Percentiles rank a stretch among this genome's conserved stretches.
These are phyloP conservation scores for Lasioglossum malachurum DNA, from an alignment of 2,888 invertebrate species.

Conservation along the genomic window DNA sequence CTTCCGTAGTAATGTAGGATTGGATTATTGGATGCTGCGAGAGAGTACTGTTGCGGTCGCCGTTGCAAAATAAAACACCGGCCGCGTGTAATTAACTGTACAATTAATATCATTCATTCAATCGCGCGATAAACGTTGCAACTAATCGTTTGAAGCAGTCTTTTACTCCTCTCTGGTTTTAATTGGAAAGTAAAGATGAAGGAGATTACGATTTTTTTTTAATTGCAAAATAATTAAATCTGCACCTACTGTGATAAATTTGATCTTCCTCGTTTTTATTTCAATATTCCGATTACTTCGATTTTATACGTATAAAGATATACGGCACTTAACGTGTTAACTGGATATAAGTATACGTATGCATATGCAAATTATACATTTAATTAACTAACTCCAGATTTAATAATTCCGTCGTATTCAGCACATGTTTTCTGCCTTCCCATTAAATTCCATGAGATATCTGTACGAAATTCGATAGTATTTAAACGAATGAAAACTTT, in stretches of 20 bases:
- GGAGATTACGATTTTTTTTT: background rate
- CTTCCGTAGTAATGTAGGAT: slow-evolving; percentile 75
- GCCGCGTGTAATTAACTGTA: slow-evolving; percentile 80
- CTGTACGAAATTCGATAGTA: background rate
- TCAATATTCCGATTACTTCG: too few species aligned
- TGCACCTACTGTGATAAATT: background rate
- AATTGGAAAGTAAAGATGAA: background rate
- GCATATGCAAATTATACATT: background rate
- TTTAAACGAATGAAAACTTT: background rate
- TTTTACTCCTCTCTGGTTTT: background rate
- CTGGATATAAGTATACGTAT: background rate
- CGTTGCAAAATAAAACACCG: slow-evolving; percentile 77
- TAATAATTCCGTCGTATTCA: background rate
- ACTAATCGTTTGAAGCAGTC: slow-evolving; percentile 48
- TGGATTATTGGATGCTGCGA: slow-evolving; percentile 80
- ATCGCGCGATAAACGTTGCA: slow-evolving; percentile 66
- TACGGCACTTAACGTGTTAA: background rate
- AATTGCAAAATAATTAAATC: background rate
- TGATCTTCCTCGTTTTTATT: background rate
- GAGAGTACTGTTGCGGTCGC: slow-evolving; percentile 59
- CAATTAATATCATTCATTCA: slow-evolving; percentile 75
- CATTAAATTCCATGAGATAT: background rate
- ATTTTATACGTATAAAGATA: background rate
- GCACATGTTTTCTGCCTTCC: background rate
- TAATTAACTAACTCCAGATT: background rate